Percentiles rank a stretch among this genome's conserved stretches.
These are phyloP conservation scores for Sebastes wilsoni DNA, from an alignment of 2,797 vertebrate species.

Conservation along the genomic window DNA sequence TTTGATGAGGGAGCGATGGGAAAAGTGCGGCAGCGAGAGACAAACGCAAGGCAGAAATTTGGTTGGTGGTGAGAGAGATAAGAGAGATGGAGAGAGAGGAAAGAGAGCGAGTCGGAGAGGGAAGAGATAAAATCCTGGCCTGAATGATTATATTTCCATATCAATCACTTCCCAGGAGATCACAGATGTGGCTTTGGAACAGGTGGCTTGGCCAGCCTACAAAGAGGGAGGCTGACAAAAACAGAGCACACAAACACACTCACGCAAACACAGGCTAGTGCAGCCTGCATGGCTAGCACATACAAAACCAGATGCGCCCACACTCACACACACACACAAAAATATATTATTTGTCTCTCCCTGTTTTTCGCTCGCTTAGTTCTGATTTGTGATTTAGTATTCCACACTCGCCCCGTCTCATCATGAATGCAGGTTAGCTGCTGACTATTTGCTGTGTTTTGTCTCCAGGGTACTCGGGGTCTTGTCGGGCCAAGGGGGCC, in stretches of 20 bases:
- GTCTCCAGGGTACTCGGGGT: slow-evolving; percentile 87
- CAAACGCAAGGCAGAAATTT: slow-evolving; percentile 68
- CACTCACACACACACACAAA: slow-evolving; percentile 24
- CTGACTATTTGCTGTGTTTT: slow-evolving; percentile 68
- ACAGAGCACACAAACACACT: slow-evolving; percentile 65
- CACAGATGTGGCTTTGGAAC: slow-evolving; percentile 86
- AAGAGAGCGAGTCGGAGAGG: slow-evolving; percentile 43
- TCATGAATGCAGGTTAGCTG: slow-evolving; percentile 48
- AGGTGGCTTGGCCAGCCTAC: slow-evolving; percentile 87
- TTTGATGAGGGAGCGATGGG: slow-evolving; percentile 27
- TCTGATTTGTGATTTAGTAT: slow-evolving; percentile 65
- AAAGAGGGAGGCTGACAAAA: slow-evolving; percentile 80
- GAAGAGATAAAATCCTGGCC: slow-evolving; percentile 80
- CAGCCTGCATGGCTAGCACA: slow-evolving; percentile 39
- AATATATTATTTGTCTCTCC: slow-evolving; percentile 14
- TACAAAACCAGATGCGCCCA: slow-evolving; percentile 33
- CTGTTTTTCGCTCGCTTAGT: slow-evolving; percentile 20
- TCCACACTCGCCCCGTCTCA: slow-evolving; percentile 46
- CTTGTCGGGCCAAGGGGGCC: slow-evolving; percentile 87
- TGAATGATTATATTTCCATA: slow-evolving; percentile 88
- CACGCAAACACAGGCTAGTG: slow-evolving; percentile 43
- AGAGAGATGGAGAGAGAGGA: slow-evolving; percentile 57
- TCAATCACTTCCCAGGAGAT: slow-evolving; percentile 87
- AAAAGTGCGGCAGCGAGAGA: slow-evolving; percentile 43
- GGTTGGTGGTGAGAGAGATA: slow-evolving; percentile 59